Percentiles rank a stretch among this genome's conserved stretches.
phyloP scores from a whole-genome alignment of 2,888 invertebrate genomes.

The Reticulitermes lucifugus region DNA sequence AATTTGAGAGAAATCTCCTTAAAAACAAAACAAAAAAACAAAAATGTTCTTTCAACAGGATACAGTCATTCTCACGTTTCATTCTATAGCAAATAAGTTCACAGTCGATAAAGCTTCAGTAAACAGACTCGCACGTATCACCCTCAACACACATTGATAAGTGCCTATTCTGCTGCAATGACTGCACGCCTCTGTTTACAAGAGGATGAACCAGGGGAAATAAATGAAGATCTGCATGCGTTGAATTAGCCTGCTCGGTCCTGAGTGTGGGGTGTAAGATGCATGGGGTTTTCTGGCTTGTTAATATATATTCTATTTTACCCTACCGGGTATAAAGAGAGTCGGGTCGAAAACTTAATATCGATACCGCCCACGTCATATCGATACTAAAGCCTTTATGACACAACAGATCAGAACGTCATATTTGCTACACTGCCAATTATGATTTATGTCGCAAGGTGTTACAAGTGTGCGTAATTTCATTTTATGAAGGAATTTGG shows the following conservation, averaged over 20 bases:
- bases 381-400: background rate
- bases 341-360: background rate
- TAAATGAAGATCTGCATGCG: conserved; percentile 41
- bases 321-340: background rate
- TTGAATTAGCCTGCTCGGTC: conserved; percentile 33
- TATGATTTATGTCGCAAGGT: too few relatives aligned
- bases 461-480: too few relatives aligned
- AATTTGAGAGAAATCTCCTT: too few relatives aligned
- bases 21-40: too few relatives aligned
- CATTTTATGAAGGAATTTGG: too few relatives aligned
- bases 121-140: too few relatives aligned
- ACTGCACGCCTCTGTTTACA: conserved; percentile 26
- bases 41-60: too few relatives aligned
- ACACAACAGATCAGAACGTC: background rate
- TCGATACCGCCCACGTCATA: background rate
- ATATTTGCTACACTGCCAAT: too few relatives aligned
- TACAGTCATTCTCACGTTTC: too few relatives aligned
- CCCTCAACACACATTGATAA: too few relatives aligned
- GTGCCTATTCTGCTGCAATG: background rate
- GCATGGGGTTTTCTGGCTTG: background rate
- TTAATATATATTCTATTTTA: conserved; percentile 1
- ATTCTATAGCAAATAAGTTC: too few relatives aligned
- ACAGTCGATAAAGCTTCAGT: too few relatives aligned
- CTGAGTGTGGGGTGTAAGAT: background rate
- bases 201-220: background rate